Evolutionary conservation across 2,113 vertebrate species (phyloP), one percentile per base, ranked within the genome.

Genomic region (mouse (Mus musculus)): DNA sequence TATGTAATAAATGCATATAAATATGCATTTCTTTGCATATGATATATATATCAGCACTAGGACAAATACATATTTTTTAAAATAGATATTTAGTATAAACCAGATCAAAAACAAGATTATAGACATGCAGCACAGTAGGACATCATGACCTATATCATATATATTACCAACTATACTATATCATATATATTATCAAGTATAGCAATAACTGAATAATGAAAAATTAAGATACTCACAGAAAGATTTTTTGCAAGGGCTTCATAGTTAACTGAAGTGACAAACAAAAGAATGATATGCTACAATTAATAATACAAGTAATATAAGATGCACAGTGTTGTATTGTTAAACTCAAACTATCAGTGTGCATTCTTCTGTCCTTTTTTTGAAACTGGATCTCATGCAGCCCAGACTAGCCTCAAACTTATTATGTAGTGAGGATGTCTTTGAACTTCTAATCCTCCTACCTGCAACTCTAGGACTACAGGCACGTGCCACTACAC

Each of bases 191-290:
- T 80, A 88, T 19, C 1, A 61, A 96, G 95, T 89, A 26, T 72
- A 92, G 94, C 54, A 93, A 81, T 80, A 89, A 94, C 46, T 85
- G 16, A 13, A 91, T 85, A 88, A 82, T 78, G 11, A 26, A 77
- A 93, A 91, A 63, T 82, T 87, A 95, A 87, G 78, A 98, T 61
- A 98, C 99, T 99, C 99, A 99, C 99, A 95, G 99, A 99, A 97
- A 99, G 98, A 97, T 99, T 99, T 98, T 98, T 99, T 97, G 99
- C 98, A 94, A 99, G 82, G 77, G 96, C 98, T 97, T 99, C 99
- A 95, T 99, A 99, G 98, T 99, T 98, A 98, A 99, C 99, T 99
- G 98, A 97, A 98, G 97, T 97, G 93, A 96, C 80, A 97, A 97
- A 95, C 3, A 49, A 73, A 97, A 98, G 59, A 97, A 85, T 63